phyloP scores from a whole-genome alignment of 2,113 vertebrate species.

The Myodes glareolus region DNA sequence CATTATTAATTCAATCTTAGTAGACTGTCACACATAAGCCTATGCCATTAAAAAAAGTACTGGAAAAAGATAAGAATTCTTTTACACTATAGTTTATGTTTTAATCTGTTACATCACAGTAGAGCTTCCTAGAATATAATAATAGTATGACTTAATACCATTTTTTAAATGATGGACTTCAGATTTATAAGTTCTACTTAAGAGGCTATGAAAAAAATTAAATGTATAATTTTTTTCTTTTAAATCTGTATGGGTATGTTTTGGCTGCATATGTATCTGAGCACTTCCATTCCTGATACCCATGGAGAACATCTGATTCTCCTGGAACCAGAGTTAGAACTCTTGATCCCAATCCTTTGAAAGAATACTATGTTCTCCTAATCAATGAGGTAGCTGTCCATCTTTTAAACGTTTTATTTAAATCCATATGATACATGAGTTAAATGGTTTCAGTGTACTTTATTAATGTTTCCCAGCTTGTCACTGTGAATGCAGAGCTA shows the following conservation, averaged over 20 bases:
- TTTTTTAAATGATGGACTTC: neutral
- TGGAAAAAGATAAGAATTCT: neutral
- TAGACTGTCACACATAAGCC: neutral
- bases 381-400: neutral
- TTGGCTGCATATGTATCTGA: neutral
- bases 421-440: neutral
- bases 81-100: neutral
- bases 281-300: neutral
- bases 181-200: slow-evolving; percentile 6
- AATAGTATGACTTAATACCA: neutral
- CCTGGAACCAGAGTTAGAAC: neutral
- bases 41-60: neutral
- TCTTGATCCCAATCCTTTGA: neutral
- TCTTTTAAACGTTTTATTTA: neutral
- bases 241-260: neutral
- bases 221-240: neutral
- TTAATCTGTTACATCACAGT: neutral
- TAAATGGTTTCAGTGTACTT: neutral
- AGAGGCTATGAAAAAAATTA: neutral
- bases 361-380: neutral
- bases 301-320: neutral
- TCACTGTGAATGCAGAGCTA: neutral
- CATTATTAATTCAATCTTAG: neutral
- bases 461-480: neutral
- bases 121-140: neutral